Conservation (phyloP, 2,797 vertebrate species). For the Geranospiza caerulescens region DNA sequence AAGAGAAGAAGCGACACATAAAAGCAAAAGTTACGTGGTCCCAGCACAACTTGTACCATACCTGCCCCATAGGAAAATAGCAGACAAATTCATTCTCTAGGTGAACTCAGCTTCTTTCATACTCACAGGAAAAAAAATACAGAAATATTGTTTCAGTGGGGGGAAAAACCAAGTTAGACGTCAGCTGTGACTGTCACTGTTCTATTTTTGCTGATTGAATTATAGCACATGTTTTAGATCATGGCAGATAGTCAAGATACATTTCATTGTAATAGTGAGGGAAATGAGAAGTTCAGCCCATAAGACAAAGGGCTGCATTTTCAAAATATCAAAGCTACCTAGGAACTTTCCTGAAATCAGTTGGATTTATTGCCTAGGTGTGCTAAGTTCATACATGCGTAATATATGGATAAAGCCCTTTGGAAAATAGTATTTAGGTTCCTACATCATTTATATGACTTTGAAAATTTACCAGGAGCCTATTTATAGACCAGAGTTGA, state of each 20-base stretch:
- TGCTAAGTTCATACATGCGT: not conserved
- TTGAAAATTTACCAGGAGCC: not conserved
- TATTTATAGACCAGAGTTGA: not conserved
- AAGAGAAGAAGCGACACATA: not conserved
- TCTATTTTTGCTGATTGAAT: not conserved
- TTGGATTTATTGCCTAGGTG: not conserved
- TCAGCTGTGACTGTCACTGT: not conserved
- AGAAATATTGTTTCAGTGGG: not conserved
- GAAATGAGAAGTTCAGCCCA: not conserved
- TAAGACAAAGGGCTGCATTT: not conserved
- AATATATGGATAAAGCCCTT: not conserved
- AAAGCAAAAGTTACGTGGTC: not conserved
- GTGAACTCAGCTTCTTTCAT: not conserved
- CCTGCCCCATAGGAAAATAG: not conserved
- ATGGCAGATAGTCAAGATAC: not conserved
- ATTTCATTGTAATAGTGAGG: not conserved
- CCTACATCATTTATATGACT: not conserved
- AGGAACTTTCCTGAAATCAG: not conserved
- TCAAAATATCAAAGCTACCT: slow-evolving; percentile 5
- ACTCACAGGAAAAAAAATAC: not conserved
- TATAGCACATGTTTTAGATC: not conserved
- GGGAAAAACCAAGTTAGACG: not conserved
- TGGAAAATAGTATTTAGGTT: slow-evolving; percentile 1
- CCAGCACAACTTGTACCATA: not conserved
- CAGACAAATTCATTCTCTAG: not conserved